Evolutionary conservation across 2,888 invertebrate genomes (phyloP).

Genomic region (Lepidonotus clava): DNA sequence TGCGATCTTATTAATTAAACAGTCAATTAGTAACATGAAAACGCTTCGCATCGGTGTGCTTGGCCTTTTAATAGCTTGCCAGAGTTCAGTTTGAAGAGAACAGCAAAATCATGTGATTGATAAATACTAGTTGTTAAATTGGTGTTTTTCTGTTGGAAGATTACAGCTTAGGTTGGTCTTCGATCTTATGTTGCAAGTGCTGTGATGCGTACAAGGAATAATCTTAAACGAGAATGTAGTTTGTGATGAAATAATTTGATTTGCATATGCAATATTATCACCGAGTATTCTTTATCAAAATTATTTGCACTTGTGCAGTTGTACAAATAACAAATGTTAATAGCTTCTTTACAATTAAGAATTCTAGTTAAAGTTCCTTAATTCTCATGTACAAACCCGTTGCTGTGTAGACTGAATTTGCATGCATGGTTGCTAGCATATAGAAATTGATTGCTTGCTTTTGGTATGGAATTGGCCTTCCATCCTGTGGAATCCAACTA

Average conservation of each 20-base stretch:
- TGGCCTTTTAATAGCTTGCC: not conserved
- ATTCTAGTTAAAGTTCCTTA: not conserved
- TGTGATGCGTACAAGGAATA: not conserved
- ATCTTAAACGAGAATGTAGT: not conserved
- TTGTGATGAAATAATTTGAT: not conserved
- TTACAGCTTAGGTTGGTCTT: not conserved
- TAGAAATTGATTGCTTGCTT: constrained; percentile 31
- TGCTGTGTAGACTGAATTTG: constrained; percentile 13
- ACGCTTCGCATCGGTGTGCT: not conserved
- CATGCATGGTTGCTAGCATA: constrained; percentile 24
- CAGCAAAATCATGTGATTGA: constrained; percentile 11
- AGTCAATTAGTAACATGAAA: too few relatives aligned
- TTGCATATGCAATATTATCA: not conserved
- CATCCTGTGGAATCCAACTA: not conserved
- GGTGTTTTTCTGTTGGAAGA: not conserved
- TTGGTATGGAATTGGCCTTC: not conserved
- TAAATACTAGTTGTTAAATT: constrained; percentile 8
- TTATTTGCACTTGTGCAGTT: constrained; percentile 5
- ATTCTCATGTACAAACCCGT: constrained; percentile 19
- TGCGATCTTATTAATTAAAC: too few relatives aligned
- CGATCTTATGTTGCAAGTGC: constrained; percentile 18
- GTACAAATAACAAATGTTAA: not conserved
- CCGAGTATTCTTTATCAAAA: constrained; percentile 9
- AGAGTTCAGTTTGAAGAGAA: not conserved
- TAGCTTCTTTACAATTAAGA: not conserved